Evolutionary conservation across 2,888 invertebrate species (phyloP), one percentile per base, ranked within the genome.

Genomic region (Heliconius aoede): DNA sequence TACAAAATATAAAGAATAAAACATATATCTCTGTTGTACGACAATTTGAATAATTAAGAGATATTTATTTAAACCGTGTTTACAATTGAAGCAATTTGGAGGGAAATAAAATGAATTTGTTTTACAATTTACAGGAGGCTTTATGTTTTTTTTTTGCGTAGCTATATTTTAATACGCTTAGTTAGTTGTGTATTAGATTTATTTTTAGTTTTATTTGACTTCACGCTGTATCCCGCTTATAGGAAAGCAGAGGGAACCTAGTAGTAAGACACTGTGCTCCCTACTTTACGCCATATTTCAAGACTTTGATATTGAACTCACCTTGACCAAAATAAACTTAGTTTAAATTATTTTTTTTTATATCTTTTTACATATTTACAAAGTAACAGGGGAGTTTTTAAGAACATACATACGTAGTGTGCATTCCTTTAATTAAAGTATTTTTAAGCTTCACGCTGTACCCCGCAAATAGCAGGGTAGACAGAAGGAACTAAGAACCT

Each of bases 31-130:
- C 32, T 69, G 55, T 51, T 55, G 69, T 55, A 69, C n/a, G 18
- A 32, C 69, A 55, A 69, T 55, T 69, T 55, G 69, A 51, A 32
- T 69, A 69, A 69, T 69, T 55, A 69, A 69, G 55, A 69, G 69
- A 55, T 69, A 55, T 69, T 69, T 69, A 69, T 69, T 55, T 55
- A 55, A 55, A 24, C 69, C 55, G n/a, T 32, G 51, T 69, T 69
- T 69, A 69, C 69, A 69, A 55, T 55, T 69, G 55, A 32, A 55
- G 15, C 69, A 55, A 69, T 69, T 69, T 55, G 55, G 21, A 55
- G 55, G 30, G 15, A n/a, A n/a, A 55, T 69, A 51, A 69, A 69
- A 55, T 69, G 9, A 69, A 69, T 55, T 69, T 69, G 32, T 69
- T 55, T 69, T 55, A 15, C 30, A 55, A 32, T 13, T 51, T 69